Evolutionary conservation across 1,140 invertebrate species (phyloP).

Genomic region (Caerostris darwini): DNA sequence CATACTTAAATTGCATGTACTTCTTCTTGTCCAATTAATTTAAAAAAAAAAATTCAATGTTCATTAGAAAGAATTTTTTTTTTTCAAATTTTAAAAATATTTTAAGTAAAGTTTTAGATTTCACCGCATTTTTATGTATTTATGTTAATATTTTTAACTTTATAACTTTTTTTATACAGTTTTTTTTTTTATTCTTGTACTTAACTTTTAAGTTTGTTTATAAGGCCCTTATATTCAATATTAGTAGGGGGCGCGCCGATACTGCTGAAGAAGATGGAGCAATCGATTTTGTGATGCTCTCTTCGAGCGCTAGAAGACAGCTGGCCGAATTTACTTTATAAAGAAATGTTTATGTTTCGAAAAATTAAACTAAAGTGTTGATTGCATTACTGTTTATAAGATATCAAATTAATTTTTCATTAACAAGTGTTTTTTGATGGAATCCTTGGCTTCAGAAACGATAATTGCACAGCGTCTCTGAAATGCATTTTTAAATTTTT

Average conservation of each 20-base stretch:
- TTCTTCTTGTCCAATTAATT: too few relatives aligned
- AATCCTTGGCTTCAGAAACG: neutral
- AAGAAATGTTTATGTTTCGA: constrained; percentile 66
- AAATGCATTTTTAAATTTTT: constrained; percentile 40
- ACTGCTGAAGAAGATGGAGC: constrained; percentile 74
- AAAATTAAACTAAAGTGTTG: neutral
- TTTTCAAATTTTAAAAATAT: too few relatives aligned
- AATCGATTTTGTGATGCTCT: constrained; percentile 71
- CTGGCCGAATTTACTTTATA: constrained; percentile 59
- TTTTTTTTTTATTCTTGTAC: neutral
- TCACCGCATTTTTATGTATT: too few relatives aligned
- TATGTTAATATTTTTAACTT: too few relatives aligned
- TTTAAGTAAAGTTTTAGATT: too few relatives aligned
- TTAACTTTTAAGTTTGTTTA: neutral
- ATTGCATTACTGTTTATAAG: neutral
- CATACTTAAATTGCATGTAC: too few relatives aligned
- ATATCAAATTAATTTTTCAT: neutral
- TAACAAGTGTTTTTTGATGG: neutral
- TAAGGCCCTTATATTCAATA: neutral
- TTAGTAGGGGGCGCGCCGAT: constrained; percentile 73
- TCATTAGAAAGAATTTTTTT: too few relatives aligned
- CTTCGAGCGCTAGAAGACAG: constrained; percentile 66
- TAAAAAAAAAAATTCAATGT: too few relatives aligned
- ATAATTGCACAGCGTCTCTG: constrained; percentile 1
- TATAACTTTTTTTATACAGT: too few relatives aligned